Evolutionary conservation across 92 coral and sea anemone genomes (phyloP).

Genomic region (Zoanthus solanderi): DNA sequence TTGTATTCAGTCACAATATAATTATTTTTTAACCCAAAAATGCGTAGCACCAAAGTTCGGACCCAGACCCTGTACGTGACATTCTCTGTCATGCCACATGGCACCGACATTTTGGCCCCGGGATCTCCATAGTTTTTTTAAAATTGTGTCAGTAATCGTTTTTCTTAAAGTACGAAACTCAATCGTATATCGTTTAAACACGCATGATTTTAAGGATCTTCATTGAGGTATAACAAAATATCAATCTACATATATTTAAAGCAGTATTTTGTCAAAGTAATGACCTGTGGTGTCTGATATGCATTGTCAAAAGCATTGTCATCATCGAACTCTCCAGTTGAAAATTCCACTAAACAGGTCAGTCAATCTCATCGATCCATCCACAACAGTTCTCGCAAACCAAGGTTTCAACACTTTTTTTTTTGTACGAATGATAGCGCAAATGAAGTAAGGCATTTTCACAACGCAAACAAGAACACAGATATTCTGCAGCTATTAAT

Average conservation of each 20-base stretch:
- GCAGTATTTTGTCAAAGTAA: slow-evolving; percentile 27
- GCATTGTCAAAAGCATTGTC: slow-evolving; percentile 43
- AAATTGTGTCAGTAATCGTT: slow-evolving; percentile 24
- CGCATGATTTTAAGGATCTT: slow-evolving; percentile 32
- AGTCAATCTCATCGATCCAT: slow-evolving; percentile 33
- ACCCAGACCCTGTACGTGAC: slow-evolving; percentile 6
- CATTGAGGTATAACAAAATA: slow-evolving; percentile 36
- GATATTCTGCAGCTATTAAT: slow-evolving; percentile 9
- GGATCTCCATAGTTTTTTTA: slow-evolving; percentile 2
- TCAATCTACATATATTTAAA: slow-evolving; percentile 26
- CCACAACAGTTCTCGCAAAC: slow-evolving; percentile 53
- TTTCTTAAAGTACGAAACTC: slow-evolving; percentile 31
- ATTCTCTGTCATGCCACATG: slow-evolving; percentile 20
- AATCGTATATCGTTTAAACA: slow-evolving; percentile 27
- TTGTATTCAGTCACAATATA: slow-evolving; percentile 17
- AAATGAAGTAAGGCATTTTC: slow-evolving; percentile 30
- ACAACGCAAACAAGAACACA: slow-evolving; percentile 28
- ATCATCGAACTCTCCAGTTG: slow-evolving; percentile 56
- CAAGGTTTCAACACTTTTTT: slow-evolving; percentile 54
- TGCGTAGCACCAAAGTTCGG: slow-evolving; percentile 11
- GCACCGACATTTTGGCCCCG: slow-evolving; percentile 29
- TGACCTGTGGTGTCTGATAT: slow-evolving; percentile 42
- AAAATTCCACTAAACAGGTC: slow-evolving; percentile 49
- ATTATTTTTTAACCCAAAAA: neutral
- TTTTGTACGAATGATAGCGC: slow-evolving; percentile 30